Evolutionary conservation across 2,888 invertebrate species (phyloP).

Genomic region (Cacoxenus indagator): DNA sequence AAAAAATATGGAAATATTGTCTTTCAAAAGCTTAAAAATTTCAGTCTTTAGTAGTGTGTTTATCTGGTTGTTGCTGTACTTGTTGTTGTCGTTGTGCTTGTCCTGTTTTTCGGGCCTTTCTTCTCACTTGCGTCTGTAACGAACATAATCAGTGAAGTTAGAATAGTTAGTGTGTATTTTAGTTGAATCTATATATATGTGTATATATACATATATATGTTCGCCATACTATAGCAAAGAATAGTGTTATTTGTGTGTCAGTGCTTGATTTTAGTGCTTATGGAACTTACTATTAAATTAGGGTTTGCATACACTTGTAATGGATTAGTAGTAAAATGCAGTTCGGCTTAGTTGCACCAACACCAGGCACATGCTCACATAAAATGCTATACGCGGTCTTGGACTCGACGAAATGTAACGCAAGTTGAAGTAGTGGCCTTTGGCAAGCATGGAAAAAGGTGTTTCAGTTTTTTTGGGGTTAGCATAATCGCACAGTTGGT

Average conservation of each 20-base stretch:
- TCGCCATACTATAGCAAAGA: background rate
- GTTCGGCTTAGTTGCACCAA: constrained; percentile 8
- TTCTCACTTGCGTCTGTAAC: background rate
- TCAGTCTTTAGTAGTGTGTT: constrained; percentile 70
- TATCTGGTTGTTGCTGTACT: background rate
- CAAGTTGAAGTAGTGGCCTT: constrained; percentile 12
- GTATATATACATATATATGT: background rate
- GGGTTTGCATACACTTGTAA: background rate
- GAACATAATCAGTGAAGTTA: background rate
- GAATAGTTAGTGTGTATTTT: too few relatives aligned
- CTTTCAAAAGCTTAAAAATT: constrained; percentile 71
- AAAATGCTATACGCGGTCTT: constrained; percentile 2
- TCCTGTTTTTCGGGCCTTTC: constrained; percentile 1
- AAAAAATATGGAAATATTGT: constrained; percentile 69
- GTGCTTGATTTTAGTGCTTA: background rate
- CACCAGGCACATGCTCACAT: constrained; percentile 1
- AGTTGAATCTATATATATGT: background rate
- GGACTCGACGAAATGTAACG: constrained; percentile 3
- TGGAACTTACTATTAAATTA: background rate
- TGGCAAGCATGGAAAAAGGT: constrained; percentile 6
- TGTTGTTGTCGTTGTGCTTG: constrained; percentile 24
- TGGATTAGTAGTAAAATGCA: background rate
- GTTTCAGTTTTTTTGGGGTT: constrained; percentile 16
- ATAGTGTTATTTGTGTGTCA: background rate
- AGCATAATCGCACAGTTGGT: background rate